Conservation (phyloP, 2,113 vertebrate species). For the Seriola quinqueradiata region DNA sequence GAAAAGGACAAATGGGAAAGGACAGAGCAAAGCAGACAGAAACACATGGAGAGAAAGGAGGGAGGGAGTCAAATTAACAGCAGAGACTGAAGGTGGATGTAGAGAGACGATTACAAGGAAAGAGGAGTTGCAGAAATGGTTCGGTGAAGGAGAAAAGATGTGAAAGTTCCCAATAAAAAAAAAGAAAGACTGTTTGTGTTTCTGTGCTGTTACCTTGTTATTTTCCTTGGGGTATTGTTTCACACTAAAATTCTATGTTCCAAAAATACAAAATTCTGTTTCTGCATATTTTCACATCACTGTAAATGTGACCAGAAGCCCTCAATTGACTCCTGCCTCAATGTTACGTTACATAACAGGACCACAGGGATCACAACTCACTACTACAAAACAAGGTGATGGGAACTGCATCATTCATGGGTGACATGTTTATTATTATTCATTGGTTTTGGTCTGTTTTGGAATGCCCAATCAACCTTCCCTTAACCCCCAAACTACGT, state of each 20-base stretch:
- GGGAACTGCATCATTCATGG: neutral
- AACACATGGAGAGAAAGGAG: neutral
- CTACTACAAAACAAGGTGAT: slow-evolving; percentile 18
- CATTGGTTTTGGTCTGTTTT: neutral
- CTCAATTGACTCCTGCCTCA: neutral
- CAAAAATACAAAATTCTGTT: neutral
- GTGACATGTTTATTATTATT: slow-evolving; percentile 22
- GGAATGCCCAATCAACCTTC: slow-evolving; percentile 12
- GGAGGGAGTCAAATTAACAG: slow-evolving; percentile 8
- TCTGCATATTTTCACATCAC: neutral
- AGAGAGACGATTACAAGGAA: neutral
- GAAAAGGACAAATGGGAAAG: slow-evolving; percentile 36
- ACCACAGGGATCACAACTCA: neutral
- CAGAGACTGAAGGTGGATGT: slow-evolving; percentile 18
- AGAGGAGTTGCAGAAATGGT: neutral
- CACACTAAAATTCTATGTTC: neutral
- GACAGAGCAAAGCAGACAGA: slow-evolving; percentile 25
- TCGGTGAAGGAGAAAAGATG: slow-evolving; percentile 7
- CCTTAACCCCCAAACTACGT: neutral
- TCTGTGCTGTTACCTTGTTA: neutral
- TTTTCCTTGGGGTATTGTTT: neutral
- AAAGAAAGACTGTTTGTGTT: slow-evolving; percentile 3
- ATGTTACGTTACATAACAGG: neutral
- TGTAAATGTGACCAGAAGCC: neutral
- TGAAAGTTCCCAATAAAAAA: slow-evolving; percentile 7